These are phyloP conservation scores for Cepaea hortensis DNA, from an alignment of 2,888 invertebrate genomes.

Conservation along the genomic window DNA sequence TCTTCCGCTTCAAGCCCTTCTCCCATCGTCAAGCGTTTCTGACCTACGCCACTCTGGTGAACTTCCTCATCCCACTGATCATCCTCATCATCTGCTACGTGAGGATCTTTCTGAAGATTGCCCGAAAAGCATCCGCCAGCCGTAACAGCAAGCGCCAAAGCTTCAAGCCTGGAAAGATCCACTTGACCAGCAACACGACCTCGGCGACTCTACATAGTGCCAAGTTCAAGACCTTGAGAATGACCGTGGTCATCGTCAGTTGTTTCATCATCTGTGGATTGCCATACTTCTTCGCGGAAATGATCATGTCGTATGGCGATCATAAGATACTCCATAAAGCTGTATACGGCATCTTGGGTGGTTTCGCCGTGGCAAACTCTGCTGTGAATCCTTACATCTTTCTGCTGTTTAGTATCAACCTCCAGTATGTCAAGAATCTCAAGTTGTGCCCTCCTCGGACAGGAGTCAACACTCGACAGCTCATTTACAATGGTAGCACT, in stretches of 20 bases:
- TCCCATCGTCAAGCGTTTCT: conserved; percentile 65
- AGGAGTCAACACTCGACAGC: conserved; percentile 52
- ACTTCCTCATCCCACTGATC: conserved; percentile 71
- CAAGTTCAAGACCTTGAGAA: conserved; percentile 75
- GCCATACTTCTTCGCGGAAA: conserved; percentile 74
- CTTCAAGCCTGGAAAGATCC: conserved; percentile 70
- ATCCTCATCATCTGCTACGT: conserved; percentile 72
- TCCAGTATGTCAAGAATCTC: conserved; percentile 53
- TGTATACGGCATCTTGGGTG: conserved; percentile 69
- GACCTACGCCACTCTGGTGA: conserved; percentile 68
- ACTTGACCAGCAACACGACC: conserved; percentile 69
- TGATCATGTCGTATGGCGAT: conserved; percentile 73
- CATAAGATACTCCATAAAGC: conserved; percentile 58
- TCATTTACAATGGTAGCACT: conserved; percentile 59
- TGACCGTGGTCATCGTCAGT: conserved; percentile 75
- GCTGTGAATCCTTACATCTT: conserved; percentile 75
- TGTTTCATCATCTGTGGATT: conserved; percentile 73
- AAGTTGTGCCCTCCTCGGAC: conserved; percentile 54
- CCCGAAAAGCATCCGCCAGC: conserved; percentile 69
- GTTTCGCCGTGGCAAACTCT: conserved; percentile 73
- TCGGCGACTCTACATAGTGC: conserved; percentile 74
- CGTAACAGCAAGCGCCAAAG: conserved; percentile 58
- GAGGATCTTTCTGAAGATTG: conserved; percentile 73
- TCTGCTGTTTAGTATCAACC: conserved; percentile 71
- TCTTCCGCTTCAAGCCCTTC: conserved; percentile 66